Evolutionary conservation across 2,888 invertebrate genomes (phyloP).

Genomic region (Drosophila cracens): DNA sequence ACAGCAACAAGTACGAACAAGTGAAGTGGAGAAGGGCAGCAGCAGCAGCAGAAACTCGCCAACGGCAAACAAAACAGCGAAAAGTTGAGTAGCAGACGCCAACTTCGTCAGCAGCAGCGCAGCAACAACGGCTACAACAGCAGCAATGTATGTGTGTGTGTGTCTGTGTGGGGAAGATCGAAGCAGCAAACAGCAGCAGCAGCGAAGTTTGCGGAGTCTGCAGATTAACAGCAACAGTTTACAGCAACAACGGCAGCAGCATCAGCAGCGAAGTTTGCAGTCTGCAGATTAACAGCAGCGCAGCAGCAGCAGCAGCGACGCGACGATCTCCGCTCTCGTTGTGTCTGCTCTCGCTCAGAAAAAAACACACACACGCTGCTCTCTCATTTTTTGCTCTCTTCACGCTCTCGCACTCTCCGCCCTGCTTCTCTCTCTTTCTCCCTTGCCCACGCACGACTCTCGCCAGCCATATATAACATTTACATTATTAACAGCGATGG

Average conservation of each 20-base stretch:
- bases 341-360: constrained; percentile 39
- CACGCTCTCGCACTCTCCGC: constrained; percentile 44
- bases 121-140: constrained; percentile 43
- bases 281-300: constrained; percentile 49
- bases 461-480: constrained; percentile 58
- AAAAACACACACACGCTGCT: constrained; percentile 41
- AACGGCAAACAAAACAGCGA: constrained; percentile 60
- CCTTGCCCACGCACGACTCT: constrained; percentile 59
- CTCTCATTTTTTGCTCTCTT: constrained; percentile 41
- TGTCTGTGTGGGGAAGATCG: constrained; percentile 43
- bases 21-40: constrained; percentile 52
- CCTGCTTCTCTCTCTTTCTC: constrained; percentile 46
- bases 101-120: constrained; percentile 36
- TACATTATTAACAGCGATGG: constrained; percentile 49
- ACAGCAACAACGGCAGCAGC: constrained; percentile 45
- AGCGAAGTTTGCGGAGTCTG: constrained; percentile 46
- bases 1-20: constrained; percentile 63
- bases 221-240: constrained; percentile 50
- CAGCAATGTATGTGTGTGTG: constrained; percentile 27
- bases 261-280: constrained; percentile 45
- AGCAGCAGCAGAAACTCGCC: constrained; percentile 43
- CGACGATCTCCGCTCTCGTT: constrained; percentile 64
- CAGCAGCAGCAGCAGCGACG: constrained; percentile 52
- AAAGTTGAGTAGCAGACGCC: constrained; percentile 37
- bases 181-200: constrained; percentile 59